Evolutionary conservation across 2,888 invertebrate genomes (phyloP), one percentile per base, ranked within the genome.

Genomic region (Trimorus sp.): DNA sequence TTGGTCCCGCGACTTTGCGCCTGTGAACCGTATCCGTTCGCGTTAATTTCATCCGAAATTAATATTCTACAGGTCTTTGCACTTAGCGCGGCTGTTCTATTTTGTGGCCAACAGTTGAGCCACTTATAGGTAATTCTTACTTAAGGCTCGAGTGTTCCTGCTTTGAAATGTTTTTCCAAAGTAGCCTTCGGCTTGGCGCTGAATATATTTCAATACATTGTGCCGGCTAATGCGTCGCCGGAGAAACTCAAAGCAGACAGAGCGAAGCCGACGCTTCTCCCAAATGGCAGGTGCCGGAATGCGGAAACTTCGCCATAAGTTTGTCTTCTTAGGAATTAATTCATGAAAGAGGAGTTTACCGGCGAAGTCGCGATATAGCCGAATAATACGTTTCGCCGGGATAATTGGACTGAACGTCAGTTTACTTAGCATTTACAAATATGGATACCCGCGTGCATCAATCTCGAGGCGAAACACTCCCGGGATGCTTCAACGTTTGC

Each of bases 201-300:
- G 86, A 86, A 87, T 85, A 86, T 85, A 85, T 86, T 88, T 85
- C 83, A 84, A 88, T 87, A 86, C 83, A 79, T 83, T 82, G 75
- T 68, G 51, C 51, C 40, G 66, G 62, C 68, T 74, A 70, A 77
- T 83, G 78, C 73, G 71, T 36, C 75, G 73, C 16, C 74, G 53
- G 60, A 68, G 60, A 73, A 68, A 73, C 60, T 65, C 26, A 62
- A 62, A 65, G 74, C 78, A 51, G 66, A 63, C 48, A 71, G 68
- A 83, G 68, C 78, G 58, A 76, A 76, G 26, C 54, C 42, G 59
- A 48, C 40, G 62, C 60, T 65, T 75, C 75, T 77, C 58, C 51
- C 42, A 82, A 85, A 84, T 83, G 81, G 83, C 78, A 73, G 62
- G 71, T 69, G 70, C 70, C 40, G 15, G 79, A 83, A 74, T 60